Base-by-base conservation (phyloP, 2,113 vertebrate species). In the Lophura nycthemera region DNA sequence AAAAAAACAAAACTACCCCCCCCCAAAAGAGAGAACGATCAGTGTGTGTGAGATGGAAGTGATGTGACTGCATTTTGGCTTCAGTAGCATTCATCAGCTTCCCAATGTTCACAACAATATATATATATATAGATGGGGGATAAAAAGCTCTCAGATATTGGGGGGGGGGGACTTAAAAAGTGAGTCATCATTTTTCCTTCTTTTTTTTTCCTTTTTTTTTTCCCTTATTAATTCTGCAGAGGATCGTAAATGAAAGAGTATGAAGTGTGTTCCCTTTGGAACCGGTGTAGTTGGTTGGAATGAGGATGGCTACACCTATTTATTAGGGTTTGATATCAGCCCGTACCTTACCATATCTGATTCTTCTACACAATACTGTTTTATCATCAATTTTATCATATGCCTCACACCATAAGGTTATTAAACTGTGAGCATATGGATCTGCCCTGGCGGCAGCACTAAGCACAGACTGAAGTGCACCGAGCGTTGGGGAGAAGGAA, bases 381-480 rank as follows among this genome's bases (percentile, higher is more conserved):
- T 78, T 60, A 65, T 52, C 64, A 40, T 10, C 67, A 85, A 65
- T 88, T 86, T 81, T 84, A 45, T 29, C 43, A 48, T 30, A 36
- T 80, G 3, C 78, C 65, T 83, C 65, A 3, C 59, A 24, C 42
- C 91, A 80, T 60, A 88, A 93, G 82, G 87, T 96, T 96, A 96
- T 87, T 84, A 93, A 95, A 77, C 57, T n/a, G 69, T 1, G 59
- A 94, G 29, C 95, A 95, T 95, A 83, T 61, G 95, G 77, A 64
- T 87, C 91, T 90, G 97, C 87, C 86, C 91, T 93, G 92, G 96
- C 91, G 96, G 96, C 73, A 83, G 78, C 43, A 90, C 95, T 88
- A n/a, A 52, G 89, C 24, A 12, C 79, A n/a, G 70, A 13, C 82
- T 30, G 93, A 95, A 93, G 80, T 14, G 82, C 86, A 88, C 65